phyloP scores from a whole-genome alignment of 2,797 vertebrate genomes.

The Pipistrellus kuhlii region DNA sequence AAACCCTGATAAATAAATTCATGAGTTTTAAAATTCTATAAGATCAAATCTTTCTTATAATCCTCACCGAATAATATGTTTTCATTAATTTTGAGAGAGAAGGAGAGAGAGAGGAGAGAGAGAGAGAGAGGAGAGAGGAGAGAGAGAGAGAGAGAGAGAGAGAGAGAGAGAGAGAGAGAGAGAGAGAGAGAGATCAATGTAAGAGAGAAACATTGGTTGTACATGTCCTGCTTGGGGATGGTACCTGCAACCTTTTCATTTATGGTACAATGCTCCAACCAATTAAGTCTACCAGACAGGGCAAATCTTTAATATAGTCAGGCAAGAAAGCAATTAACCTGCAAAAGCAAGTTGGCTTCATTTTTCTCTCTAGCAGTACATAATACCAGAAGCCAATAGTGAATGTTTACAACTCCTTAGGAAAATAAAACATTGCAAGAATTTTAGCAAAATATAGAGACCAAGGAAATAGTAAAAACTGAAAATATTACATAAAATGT shows the following conservation, averaged over 20 bases:
- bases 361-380: background rate
- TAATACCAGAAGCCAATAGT: background rate
- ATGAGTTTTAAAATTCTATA: background rate
- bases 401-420: background rate
- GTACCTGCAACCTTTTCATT: background rate
- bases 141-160: background rate
- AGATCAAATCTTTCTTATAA: background rate
- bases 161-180: too few species aligned
- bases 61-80: background rate
- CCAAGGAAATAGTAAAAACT: background rate
- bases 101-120: background rate
- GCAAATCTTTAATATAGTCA: background rate
- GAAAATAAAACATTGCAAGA: background rate
- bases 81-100: background rate
- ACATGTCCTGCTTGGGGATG: background rate
- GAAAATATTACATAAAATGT: background rate
- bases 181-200: background rate
- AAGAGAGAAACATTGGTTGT: background rate
- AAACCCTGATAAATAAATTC: background rate
- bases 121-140: background rate
- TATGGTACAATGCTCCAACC: background rate
- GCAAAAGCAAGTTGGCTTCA: background rate
- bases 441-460: conserved; percentile 43
- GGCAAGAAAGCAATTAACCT: background rate
- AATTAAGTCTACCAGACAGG: background rate